Conservation (phyloP, 2,113 vertebrate species). For the Hydropotes inermis region DNA sequence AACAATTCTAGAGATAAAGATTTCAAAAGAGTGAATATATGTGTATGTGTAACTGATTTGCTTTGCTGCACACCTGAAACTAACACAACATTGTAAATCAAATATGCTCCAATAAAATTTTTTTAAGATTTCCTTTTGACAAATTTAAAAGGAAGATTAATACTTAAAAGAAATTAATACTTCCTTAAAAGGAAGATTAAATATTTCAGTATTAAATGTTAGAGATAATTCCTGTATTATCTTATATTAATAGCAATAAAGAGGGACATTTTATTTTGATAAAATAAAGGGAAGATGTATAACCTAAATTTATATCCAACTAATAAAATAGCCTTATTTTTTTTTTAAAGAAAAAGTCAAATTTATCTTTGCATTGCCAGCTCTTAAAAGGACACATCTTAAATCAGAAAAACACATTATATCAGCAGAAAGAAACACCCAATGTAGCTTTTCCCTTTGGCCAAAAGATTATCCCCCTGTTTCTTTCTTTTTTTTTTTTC, state of each 20-base stretch:
- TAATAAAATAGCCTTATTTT: not conserved
- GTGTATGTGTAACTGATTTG: not conserved
- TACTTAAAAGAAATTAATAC: not conserved
- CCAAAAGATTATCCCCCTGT: no score
- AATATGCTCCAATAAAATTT: not conserved
- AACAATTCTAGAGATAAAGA: not conserved
- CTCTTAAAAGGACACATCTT: no score
- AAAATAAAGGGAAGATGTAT: not conserved
- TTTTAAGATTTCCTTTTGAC: not conserved
- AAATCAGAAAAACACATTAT: no score
- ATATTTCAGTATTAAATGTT: not conserved
- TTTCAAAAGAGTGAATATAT: not conserved
- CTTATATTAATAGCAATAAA: not conserved
- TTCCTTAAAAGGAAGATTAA: not conserved
- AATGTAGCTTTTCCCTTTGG: no score
- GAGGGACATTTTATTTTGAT: not conserved
- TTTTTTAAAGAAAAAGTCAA: no score
- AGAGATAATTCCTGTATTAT: not conserved
- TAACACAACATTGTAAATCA: not conserved
- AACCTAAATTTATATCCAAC: not conserved
- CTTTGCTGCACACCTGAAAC: not conserved
- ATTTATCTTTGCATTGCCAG: no score
- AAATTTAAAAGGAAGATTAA: not conserved
- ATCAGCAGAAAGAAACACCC: no score
- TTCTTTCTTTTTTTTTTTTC: not conserved